Base-by-base conservation (phyloP, 2,888 invertebrate species). In the Drosophila neonasuta region DNA sequence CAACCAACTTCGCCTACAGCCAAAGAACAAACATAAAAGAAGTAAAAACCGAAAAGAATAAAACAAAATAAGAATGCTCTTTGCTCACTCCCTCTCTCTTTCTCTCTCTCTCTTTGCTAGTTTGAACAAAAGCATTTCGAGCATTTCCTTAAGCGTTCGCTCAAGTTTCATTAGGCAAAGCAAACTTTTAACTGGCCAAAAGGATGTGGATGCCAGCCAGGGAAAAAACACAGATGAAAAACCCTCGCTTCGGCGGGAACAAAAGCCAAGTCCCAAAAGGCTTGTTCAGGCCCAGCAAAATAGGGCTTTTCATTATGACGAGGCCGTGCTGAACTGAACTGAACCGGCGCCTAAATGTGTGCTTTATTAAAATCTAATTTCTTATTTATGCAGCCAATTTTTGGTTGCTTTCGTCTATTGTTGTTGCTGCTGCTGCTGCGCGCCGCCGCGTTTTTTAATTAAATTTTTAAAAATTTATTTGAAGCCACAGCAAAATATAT, bases 351-450 rank as follows among this genome's bases (percentile, higher is more conserved):
- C 74, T 65, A 74, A 77, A 74, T 68, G 68, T 66, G 68, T 64
- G 79, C 82, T 85, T 87, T 82, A 87, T 82, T 82, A 85, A 87
- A 85, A 71, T 74, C 73, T 66, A 85, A 85, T 81, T 79, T 87
- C 62, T 79, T 82, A 82, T 85, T 82, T 76, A 82, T 82, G 87
- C 73, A 60, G 64, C 63, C 68, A 68, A 72, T 74, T 77, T 62
- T 15, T 36, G 50, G 65, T 41, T 46, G 39, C 39, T 6, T 13
- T 39, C 34, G 15, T 30, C 39, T 30, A 13, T 30, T 30, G 45
- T n/a, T 45, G 66, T 32, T 56, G 36, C 36, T 41, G 1, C n/a
- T 8, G 17, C 17, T 17, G 17, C 17, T 44, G 15, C 32, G 44
- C 20, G 8, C 5, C 24, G 24, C 20, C 20, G n/a, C 24, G 32